These are phyloP conservation scores for Nothobranchius kuhntae DNA, from an alignment of 2,113 vertebrate species.

Conservation along the genomic window DNA sequence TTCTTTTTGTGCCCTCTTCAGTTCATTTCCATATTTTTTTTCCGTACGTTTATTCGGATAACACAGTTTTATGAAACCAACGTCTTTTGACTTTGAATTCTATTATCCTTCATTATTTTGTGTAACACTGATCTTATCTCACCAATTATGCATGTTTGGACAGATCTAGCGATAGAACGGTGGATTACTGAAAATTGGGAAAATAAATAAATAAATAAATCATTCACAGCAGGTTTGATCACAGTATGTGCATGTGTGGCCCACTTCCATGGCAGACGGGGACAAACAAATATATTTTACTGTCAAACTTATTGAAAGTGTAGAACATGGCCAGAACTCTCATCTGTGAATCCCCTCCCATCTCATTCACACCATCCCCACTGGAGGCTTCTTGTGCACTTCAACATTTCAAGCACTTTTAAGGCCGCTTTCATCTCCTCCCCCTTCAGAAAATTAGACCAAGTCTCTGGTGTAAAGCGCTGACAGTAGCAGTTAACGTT, in stretches of 20 bases:
- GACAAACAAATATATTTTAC: slow-evolving; percentile 26
- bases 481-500: slow-evolving; percentile 68
- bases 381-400: slow-evolving; percentile 45
- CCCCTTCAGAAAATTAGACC: slow-evolving; percentile 65
- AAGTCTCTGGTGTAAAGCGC: slow-evolving; percentile 68
- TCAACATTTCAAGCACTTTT: slow-evolving; percentile 69
- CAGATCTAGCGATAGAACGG: slow-evolving; percentile 5
- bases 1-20: slow-evolving; percentile 8
- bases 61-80: not conserved
- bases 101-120: slow-evolving; percentile 13
- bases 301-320: slow-evolving; percentile 55
- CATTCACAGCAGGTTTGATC: not conserved
- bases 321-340: slow-evolving; percentile 26
- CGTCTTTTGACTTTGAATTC: slow-evolving; percentile 20
- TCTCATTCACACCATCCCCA: slow-evolving; percentile 47
- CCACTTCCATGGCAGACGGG: slow-evolving; percentile 13
- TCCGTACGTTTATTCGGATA: slow-evolving; percentile 6
- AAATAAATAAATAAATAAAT: not conserved
- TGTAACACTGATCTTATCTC: slow-evolving; percentile 12
- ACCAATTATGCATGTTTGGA: slow-evolving; percentile 8
- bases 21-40: slow-evolving; percentile 15
- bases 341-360: slow-evolving; percentile 25
- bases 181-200: not conserved
- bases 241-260: not conserved
- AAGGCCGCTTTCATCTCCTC: slow-evolving; percentile 75